Percentiles rank a stretch among this genome's conserved stretches.
phyloP scores from a whole-genome alignment of 2,888 invertebrate genomes.

The Acleris cristana region DNA sequence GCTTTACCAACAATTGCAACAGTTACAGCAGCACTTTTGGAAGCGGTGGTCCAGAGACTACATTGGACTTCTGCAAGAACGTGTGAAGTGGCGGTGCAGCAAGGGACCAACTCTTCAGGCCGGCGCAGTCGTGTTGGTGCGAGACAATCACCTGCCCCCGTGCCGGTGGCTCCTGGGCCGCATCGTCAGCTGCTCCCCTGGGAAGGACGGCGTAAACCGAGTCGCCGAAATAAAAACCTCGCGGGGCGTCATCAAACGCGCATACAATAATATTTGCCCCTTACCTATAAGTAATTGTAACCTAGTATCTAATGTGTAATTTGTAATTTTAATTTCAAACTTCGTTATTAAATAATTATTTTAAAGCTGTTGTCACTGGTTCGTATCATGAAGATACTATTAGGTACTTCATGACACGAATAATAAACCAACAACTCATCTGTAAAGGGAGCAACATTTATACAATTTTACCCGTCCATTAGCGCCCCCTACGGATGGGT shows the following conservation, averaged over 20 bases:
- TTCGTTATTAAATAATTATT: too few species aligned
- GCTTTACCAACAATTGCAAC: constrained; percentile 14
- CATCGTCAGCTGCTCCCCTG: constrained; percentile 8
- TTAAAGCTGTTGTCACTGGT: too few species aligned
- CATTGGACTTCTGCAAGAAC: constrained; percentile 14
- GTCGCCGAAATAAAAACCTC: constrained; percentile 3
- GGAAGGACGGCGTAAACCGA: constrained; percentile 2
- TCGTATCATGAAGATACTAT: too few species aligned
- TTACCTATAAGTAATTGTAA: neutral
- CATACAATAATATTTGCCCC: constrained; percentile 15
- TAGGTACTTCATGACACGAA: too few species aligned
- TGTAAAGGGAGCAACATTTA: too few species aligned
- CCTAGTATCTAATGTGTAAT: too few species aligned
- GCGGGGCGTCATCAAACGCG: constrained; percentile 5
- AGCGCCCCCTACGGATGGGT: too few species aligned
- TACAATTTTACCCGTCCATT: too few species aligned
- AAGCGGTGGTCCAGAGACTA: constrained; percentile 11
- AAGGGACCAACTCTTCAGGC: constrained; percentile 10
- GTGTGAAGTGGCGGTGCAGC: constrained; percentile 8
- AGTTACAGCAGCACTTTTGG: constrained; percentile 18
- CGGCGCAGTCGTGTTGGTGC: constrained; percentile 13
- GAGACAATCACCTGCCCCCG: constrained; percentile 4
- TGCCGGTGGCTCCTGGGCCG: constrained; percentile 15
- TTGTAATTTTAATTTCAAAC: too few species aligned
- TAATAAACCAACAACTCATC: too few species aligned